Evolutionary conservation across 2,113 vertebrate species (phyloP), one percentile per base, ranked within the genome.

Genomic region (Halichoerus grypus): DNA sequence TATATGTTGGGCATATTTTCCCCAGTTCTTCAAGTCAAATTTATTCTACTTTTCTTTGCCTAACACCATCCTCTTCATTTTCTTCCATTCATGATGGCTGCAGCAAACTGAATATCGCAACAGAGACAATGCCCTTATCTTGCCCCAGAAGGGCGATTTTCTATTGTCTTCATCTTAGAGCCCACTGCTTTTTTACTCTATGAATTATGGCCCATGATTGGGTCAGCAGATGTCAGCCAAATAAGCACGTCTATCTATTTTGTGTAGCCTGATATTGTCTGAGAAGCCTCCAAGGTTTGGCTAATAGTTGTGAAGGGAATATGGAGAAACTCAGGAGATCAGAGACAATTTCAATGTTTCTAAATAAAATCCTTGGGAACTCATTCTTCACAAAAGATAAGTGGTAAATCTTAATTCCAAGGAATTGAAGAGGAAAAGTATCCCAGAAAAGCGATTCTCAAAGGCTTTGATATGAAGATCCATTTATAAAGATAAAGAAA

Each of bases 301-400:
- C 97, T 98, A 94, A 98, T 96, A 97, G 97, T 98, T 96, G 96
- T 97, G 97, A 98, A 97, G 97, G 88, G 95, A 94, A 97, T 83
- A 51, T 61, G 92, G 94, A 98, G 79, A 94, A 97, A 92, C 94
- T 90, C 57, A 71, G 92, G 95, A 95, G 96, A 97, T 49, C 83
- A 0, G 1, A 96, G 95, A 98, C 96, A 98, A 10, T 0, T 97
- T 98, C 97, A 97, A 97, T 96, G 80, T 98, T 98, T 97, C 97
- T 94, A 98, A 98, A 98, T 98, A 97, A 97, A 98, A 98, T 98
- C 98, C 98, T 97, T 95, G 83, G 77, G 94, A 96, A 95, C 94
- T 98, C 98, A 98, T 98, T 99, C 97, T 98, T 98, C 97, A 95
- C 88, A 98, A 95, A 98, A 98, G 88, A 97, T 98, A 98, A 98